Conservation (phyloP, 2,797 vertebrate genomes). For the Caiman crocodilus region DNA sequence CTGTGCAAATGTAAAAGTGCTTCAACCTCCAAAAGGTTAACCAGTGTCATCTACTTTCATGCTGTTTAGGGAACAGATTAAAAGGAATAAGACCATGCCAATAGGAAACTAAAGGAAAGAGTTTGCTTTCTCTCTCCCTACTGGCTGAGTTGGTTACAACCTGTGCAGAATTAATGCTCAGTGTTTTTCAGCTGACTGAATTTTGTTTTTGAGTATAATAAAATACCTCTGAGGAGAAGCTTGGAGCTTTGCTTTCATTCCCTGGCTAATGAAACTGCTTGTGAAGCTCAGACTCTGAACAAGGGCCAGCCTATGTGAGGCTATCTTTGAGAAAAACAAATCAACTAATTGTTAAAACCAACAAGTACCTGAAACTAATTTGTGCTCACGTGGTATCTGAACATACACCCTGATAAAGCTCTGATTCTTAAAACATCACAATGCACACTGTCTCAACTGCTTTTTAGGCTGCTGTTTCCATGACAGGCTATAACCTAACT, state of each 20-base stretch:
- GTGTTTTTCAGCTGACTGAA: not conserved
- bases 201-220: not conserved
- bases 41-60: not conserved
- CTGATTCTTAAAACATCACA: not conserved
- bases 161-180: not conserved
- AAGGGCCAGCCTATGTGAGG: no score
- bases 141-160: not conserved
- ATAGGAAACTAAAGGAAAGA: not conserved
- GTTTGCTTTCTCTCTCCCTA: not conserved
- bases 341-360: not conserved
- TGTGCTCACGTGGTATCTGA: accelerated
- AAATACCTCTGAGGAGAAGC: not conserved
- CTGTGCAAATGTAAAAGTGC: not conserved
- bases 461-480: not conserved
- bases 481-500: not conserved
- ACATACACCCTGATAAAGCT: not conserved
- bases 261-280: not conserved
- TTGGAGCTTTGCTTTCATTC: not conserved
- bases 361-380: not conserved
- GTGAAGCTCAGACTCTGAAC: not conserved
- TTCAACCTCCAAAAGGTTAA: not conserved
- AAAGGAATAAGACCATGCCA: not conserved
- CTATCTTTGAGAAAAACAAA: no score
- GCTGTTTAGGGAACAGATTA: not conserved
- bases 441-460: not conserved